These are phyloP conservation scores for Caenorhabditis auriculariae DNA, from an alignment of 2,888 invertebrate genomes.

Conservation along the genomic window DNA sequence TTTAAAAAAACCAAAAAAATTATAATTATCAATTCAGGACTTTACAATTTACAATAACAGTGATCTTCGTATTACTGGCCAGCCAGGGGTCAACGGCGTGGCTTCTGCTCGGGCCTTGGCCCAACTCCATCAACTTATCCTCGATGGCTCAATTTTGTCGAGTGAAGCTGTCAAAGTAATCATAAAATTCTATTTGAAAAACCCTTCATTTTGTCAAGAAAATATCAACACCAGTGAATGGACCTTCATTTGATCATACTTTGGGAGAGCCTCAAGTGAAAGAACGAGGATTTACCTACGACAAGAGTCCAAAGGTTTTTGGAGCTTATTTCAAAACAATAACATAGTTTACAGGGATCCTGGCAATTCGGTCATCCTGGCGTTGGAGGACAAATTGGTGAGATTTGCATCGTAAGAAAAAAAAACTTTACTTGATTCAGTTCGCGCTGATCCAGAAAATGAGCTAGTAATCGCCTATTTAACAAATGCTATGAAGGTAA, in stretches of 20 bases:
- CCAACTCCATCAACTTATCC: slow-evolving; percentile 60
- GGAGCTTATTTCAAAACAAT: not conserved
- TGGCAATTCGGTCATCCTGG: slow-evolving; percentile 64
- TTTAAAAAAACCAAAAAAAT: slow-evolving; percentile 3
- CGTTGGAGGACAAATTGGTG: slow-evolving; percentile 63
- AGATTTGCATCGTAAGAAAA: not conserved
- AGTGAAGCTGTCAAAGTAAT: slow-evolving; percentile 32
- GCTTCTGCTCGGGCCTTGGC: slow-evolving; percentile 62
- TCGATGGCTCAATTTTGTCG: slow-evolving; percentile 50
- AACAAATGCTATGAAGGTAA: slow-evolving; percentile 44
- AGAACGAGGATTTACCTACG: slow-evolving; percentile 40
- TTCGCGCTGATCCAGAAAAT: slow-evolving; percentile 56
- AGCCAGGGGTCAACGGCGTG: slow-evolving; percentile 59
- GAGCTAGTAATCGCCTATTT: slow-evolving; percentile 64
- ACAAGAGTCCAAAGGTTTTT: too few relatives aligned
- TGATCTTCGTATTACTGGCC: slow-evolving; percentile 50
- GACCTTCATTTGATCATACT: slow-evolving; percentile 30
- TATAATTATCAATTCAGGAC: slow-evolving; percentile 7
- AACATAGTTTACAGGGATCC: slow-evolving; percentile 31
- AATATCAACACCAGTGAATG: slow-evolving; percentile 18
- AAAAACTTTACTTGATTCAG: not conserved
- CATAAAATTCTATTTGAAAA: not conserved
- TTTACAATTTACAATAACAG: slow-evolving; percentile 57
- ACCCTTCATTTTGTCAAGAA: slow-evolving; percentile 2
- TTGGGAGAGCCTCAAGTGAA: slow-evolving; percentile 36